Base-by-base conservation (phyloP, 2,888 invertebrate species). In the Gasteruption jaculator region DNA sequence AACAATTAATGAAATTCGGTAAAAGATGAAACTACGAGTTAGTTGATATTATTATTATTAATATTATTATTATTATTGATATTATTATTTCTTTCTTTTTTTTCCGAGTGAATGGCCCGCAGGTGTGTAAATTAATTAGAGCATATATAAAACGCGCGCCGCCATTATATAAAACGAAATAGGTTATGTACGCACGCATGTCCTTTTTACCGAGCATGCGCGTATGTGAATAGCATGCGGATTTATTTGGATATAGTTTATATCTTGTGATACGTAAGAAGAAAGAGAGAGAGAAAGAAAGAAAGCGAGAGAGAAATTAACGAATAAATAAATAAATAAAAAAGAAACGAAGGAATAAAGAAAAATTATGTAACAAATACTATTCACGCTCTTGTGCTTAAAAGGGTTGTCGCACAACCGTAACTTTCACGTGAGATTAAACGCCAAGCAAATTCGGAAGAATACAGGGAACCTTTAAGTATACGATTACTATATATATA, bases 371-470 rank as follows among this genome's bases (percentile, higher is more conserved):
- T 14, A 31, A 34, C 38, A 37, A 41, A 43, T 20, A 18, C 15
- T 19, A 31, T 5, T 16, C 15, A 19, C 16, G 31, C 31, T n/a
- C n/a, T n/a, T 15, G 16, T 19, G 15, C 19, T 16, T 31, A 31
- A 31, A 14, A 18, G 31, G 31, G 19, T 31, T n/a, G n/a, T n/a
- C n/a, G n/a, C n/a, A n/a, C n/a, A n/a, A 57, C 58, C 52, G 48
- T 52, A 49, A 57, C 55, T n/a, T n/a, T n/a, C n/a, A n/a, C 52
- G 56, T 61, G 60, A 61, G 57, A 55, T 53, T 50, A 54, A 56
- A 57, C 56, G 61, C 55, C 58, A 67, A 61, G 61, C 70, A 70
- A 70, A 70, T 70, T 70, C 70, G 70, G 70, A 70, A 65, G 61
- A 63, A 69, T 71, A 71, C 70, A 71, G 70, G 70, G 70, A 68